These are phyloP conservation scores for Aramus guarauna DNA, from an alignment of 2,113 vertebrate species.

Conservation along the genomic window DNA sequence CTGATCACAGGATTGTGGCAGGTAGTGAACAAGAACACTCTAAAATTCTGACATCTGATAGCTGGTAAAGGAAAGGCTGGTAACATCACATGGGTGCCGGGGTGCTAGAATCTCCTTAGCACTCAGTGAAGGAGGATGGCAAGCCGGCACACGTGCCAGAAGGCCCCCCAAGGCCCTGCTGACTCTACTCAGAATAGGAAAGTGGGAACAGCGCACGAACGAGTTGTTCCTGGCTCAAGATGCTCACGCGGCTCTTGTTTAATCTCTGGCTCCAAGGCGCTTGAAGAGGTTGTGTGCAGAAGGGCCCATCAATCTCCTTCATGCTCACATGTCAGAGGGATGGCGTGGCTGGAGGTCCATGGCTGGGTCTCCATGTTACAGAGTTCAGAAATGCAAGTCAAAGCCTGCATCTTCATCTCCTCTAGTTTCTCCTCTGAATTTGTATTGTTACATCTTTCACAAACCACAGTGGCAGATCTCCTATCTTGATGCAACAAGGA, in stretches of 20 bases:
- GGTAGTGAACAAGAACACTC: background rate
- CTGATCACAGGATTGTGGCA: background rate
- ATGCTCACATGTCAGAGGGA: background rate
- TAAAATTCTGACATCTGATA: background rate
- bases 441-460: background rate
- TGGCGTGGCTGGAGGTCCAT: background rate
- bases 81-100: rapidly evolving
- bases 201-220: rapidly evolving
- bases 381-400: background rate
- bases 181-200: background rate
- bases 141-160: background rate
- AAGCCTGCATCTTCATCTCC: background rate
- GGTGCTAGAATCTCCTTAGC: background rate
- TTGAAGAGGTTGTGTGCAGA: background rate
- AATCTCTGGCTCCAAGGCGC: background rate
- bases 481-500: rapidly evolving
- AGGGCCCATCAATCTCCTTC: background rate
- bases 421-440: background rate
- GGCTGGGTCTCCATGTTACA: background rate
- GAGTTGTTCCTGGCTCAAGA: background rate
- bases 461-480: background rate
- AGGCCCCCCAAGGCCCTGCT: background rate
- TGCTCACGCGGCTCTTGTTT: rapidly evolving
- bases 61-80: background rate
- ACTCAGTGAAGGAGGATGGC: background rate